Evolutionary conservation across 2,888 invertebrate genomes (phyloP).

Genomic region (Magallana nippona): DNA sequence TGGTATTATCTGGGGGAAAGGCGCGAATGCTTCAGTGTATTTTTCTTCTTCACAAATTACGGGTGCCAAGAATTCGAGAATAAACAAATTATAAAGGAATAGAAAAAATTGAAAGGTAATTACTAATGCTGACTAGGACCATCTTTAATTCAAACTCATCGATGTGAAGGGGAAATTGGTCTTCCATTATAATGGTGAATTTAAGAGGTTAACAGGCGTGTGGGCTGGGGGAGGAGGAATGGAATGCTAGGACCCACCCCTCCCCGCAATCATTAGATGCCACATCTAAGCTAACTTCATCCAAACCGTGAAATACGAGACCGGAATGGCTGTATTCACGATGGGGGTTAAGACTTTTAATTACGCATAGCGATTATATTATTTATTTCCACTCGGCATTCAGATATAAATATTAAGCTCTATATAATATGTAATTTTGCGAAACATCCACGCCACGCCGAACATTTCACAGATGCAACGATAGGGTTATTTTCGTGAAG

Average conservation of each 20-base stretch:
- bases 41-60: constrained; percentile 7
- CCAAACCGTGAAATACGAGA: constrained; percentile 11
- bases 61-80: background rate
- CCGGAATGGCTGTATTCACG: background rate
- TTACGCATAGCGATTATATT: constrained; percentile 1
- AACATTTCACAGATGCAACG: background rate
- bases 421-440: background rate
- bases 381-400: background rate
- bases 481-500: background rate
- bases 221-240: background rate
- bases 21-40: background rate
- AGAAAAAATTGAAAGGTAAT: constrained; percentile 18
- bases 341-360: constrained; percentile 14
- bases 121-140: background rate
- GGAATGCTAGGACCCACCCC: constrained; percentile 4
- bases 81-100: constrained; percentile 5
- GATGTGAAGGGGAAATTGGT: background rate
- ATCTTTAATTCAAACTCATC: constrained; percentile 25
- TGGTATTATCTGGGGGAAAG: background rate
- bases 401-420: background rate
- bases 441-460: background rate
- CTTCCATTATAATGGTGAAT: background rate
- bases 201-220: constrained; percentile 1
- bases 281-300: background rate
- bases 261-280: background rate